Conservation (phyloP, 2,888 invertebrate genomes). For the Hyalella azteca region DNA sequence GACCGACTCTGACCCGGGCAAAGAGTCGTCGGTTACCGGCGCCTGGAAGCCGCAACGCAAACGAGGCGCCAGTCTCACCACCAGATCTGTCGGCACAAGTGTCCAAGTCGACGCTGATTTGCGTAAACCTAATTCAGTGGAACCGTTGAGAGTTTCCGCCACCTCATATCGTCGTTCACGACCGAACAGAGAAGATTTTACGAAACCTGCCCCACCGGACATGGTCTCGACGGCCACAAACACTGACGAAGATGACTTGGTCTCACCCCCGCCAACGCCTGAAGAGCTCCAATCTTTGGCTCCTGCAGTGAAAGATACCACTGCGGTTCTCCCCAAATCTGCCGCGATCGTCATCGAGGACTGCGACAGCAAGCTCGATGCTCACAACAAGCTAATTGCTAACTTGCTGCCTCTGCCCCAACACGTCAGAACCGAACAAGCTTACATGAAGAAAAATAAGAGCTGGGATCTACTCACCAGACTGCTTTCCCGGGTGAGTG, state of each 20-base stretch:
- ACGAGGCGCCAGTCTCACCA: neutral
- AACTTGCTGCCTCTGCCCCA: neutral
- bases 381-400: neutral
- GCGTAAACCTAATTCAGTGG: neutral
- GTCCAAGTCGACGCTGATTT: neutral
- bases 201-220: neutral
- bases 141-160: neutral
- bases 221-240: neutral
- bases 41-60: neutral
- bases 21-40: neutral
- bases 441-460: neutral
- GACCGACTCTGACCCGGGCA: neutral
- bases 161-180: neutral
- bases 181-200: neutral
- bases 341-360: neutral
- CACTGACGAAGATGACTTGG: neutral
- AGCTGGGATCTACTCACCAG: neutral
- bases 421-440: neutral
- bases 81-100: neutral
- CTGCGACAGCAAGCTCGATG: neutral
- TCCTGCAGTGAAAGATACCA: no score
- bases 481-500: conserved; percentile 13
- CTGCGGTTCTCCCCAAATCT: no score
- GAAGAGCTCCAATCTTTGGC: neutral
- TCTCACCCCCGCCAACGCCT: neutral